These are phyloP conservation scores for Teinopalpus imperialis DNA, from an alignment of 2,888 invertebrate genomes.

Conservation along the genomic window DNA sequence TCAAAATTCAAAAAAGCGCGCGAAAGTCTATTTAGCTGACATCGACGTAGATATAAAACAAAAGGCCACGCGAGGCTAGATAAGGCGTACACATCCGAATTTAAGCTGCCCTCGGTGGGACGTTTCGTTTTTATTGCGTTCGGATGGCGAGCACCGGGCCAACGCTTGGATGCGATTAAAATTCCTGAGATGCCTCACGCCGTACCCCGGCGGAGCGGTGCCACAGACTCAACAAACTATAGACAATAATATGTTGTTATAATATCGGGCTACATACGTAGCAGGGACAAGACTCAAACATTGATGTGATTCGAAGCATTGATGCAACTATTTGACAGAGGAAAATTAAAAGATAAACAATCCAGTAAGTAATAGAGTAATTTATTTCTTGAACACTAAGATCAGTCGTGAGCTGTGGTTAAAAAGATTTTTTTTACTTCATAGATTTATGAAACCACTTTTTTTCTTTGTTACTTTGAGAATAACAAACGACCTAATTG, in stretches of 20 bases:
- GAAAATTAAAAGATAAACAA: too few relatives aligned
- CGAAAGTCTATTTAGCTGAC: constrained; percentile 4
- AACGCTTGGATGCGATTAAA: constrained; percentile 77
- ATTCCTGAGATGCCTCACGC: constrained; percentile 78
- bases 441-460: too few relatives aligned
- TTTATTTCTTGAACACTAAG: too few relatives aligned
- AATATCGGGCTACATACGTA: neutral
- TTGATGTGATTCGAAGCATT: too few relatives aligned
- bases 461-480: too few relatives aligned
- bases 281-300: too few relatives aligned
- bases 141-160: constrained; percentile 51
- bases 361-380: too few relatives aligned
- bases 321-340: too few relatives aligned
- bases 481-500: too few relatives aligned
- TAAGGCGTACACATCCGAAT: constrained; percentile 59
- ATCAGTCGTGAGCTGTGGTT: too few relatives aligned
- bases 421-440: too few relatives aligned
- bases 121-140: constrained; percentile 43
- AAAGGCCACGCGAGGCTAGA: constrained; percentile 48
- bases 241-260: constrained; percentile 16
- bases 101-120: constrained; percentile 53
- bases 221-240: constrained; percentile 48
- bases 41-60: constrained; percentile 24
- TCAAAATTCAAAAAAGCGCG: too few relatives aligned
- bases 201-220: constrained; percentile 55